A percentile compares a stretch with the other conserved stretches of the same genome.
These are phyloP conservation scores for Ciconia maguari DNA, from an alignment of 2,113 vertebrate genomes.

Conservation along the genomic window DNA sequence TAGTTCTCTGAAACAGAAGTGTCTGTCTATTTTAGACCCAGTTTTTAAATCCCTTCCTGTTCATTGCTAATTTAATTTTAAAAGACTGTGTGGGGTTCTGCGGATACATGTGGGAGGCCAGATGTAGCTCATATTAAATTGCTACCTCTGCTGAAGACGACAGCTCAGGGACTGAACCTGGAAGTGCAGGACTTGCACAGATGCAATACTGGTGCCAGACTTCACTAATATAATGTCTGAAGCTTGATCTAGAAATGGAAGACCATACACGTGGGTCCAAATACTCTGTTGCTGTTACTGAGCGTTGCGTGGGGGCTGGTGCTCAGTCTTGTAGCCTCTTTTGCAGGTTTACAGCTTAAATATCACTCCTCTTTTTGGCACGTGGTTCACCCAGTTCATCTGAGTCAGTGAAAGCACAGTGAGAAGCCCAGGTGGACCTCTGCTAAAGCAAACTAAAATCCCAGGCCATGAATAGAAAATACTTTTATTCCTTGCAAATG, in stretches of 20 bases:
- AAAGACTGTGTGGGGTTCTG: not conserved
- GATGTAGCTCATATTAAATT: not conserved
- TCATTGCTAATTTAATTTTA: not conserved
- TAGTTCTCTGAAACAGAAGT: not conserved
- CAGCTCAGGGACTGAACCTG: not conserved
- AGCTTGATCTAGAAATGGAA: not conserved
- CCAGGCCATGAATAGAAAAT: not conserved
- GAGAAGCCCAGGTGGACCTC: not conserved
- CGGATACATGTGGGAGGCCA: not conserved
- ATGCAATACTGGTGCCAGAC: not conserved
- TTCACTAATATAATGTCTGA: not conserved
- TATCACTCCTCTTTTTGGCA: not conserved
- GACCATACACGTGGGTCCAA: not conserved
- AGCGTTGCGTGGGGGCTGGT: not conserved
- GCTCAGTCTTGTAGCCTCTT: not conserved
- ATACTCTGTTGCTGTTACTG: not conserved
- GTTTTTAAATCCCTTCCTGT: not conserved
- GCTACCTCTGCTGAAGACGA: not conserved
- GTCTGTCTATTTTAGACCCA: not conserved
- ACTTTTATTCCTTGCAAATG: not conserved
- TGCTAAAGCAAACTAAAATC: constrained; percentile 1
- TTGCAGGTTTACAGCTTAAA: not conserved
- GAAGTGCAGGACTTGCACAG: not conserved
- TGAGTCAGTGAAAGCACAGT: not conserved
- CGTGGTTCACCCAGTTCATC: not conserved